Percentiles rank a stretch among this genome's conserved stretches.
phyloP scores from a whole-genome alignment of 2,888 invertebrate species.

The Drosophila monieri region DNA sequence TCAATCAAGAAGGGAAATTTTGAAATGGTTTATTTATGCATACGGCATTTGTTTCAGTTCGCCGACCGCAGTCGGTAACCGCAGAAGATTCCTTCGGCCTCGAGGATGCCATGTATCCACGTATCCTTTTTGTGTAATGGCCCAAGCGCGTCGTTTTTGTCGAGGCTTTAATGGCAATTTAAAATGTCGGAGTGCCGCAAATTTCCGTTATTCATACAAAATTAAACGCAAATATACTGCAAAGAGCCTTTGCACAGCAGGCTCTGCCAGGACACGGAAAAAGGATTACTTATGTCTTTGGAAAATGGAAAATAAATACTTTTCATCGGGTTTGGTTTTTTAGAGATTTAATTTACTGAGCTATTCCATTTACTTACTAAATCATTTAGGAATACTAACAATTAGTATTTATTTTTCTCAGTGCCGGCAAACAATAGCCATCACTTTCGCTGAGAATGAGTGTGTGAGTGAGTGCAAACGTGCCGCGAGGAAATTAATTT shows the following conservation, averaged over 20 bases:
- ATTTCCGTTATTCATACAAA: slow-evolving; percentile 76
- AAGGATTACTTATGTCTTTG: not conserved
- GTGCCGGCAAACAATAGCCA: slow-evolving; percentile 16
- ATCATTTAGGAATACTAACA: no score
- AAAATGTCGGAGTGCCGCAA: slow-evolving; percentile 76
- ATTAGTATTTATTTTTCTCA: no score
- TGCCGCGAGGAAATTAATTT: slow-evolving; percentile 75
- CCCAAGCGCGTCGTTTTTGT: slow-evolving; percentile 30
- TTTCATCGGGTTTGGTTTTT: not conserved
- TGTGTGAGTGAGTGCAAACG: slow-evolving; percentile 39
- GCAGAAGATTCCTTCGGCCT: slow-evolving; percentile 38
- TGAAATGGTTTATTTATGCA: slow-evolving; percentile 38
- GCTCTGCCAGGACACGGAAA: slow-evolving; percentile 20
- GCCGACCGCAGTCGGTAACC: slow-evolving; percentile 43
- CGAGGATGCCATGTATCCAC: slow-evolving; percentile 3
- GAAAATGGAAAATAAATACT: not conserved
- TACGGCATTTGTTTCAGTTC: slow-evolving; percentile 33
- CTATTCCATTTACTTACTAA: not conserved
- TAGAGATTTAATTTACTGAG: not conserved
- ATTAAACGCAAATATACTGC: slow-evolving; percentile 68
- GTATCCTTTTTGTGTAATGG: slow-evolving; percentile 45
- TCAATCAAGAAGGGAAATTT: slow-evolving; percentile 38
- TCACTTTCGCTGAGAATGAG: slow-evolving; percentile 28
- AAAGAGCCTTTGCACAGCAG: slow-evolving; percentile 48
- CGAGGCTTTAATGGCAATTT: slow-evolving; percentile 71